Evolutionary conservation across 2,888 invertebrate species (phyloP).

Genomic region (Ypsolopha scabrella): DNA sequence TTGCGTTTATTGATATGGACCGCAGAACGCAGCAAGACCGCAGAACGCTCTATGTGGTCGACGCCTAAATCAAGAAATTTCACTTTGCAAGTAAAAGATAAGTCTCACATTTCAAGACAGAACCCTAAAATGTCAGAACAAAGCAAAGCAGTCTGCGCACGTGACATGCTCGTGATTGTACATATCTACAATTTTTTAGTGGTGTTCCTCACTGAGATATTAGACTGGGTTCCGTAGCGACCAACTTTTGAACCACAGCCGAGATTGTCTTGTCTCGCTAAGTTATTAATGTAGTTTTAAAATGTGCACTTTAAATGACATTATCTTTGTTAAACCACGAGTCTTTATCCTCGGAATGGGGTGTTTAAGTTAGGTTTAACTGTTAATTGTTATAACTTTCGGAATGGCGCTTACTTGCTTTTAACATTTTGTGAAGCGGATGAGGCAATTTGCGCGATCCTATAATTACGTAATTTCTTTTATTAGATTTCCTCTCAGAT

Average conservation of each 20-base stretch:
- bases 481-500: background rate
- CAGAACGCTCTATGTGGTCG: too few relatives aligned
- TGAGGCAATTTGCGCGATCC: background rate
- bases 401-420: background rate
- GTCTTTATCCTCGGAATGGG: constrained; percentile 1
- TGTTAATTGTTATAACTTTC: background rate
- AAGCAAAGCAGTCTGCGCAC: too few relatives aligned
- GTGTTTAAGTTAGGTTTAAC: background rate
- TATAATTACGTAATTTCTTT: background rate
- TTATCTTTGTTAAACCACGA: constrained; percentile 47
- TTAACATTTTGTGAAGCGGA: background rate
- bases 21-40: too few relatives aligned
- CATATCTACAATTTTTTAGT: background rate
- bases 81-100: too few relatives aligned
- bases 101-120: too few relatives aligned
- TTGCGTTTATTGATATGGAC: too few relatives aligned
- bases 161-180: background rate
- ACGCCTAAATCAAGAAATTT: too few relatives aligned
- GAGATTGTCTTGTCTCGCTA: constrained; percentile 35
- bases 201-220: constrained; percentile 40
- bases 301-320: constrained; percentile 53
- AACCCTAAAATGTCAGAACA: too few relatives aligned
- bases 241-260: constrained; percentile 30
- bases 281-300: constrained; percentile 62
- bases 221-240: constrained; percentile 38